Conservation (phyloP, 2,797 vertebrate genomes). For the Poecilia gillii region DNA sequence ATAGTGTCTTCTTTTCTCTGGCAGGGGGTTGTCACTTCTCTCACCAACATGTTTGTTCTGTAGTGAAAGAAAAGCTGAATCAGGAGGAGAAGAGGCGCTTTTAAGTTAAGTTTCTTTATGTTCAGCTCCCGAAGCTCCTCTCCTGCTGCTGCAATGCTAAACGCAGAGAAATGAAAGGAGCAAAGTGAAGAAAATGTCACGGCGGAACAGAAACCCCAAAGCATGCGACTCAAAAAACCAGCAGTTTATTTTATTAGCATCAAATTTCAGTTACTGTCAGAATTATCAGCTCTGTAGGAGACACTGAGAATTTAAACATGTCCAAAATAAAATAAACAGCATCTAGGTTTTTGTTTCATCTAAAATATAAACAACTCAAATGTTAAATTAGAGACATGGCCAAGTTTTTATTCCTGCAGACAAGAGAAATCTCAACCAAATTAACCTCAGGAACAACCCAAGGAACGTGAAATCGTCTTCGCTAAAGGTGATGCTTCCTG, state of each 20-base stretch:
- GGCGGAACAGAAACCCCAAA: constrained; percentile 22
- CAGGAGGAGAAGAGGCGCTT: background rate
- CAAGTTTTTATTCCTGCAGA: background rate
- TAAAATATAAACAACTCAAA: background rate
- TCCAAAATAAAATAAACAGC: background rate
- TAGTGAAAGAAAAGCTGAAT: constrained; percentile 13
- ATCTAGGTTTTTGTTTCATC: background rate
- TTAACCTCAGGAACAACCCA: background rate
- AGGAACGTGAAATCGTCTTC: background rate
- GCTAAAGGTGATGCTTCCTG: background rate
- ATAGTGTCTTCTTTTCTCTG: background rate
- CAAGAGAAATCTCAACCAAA: background rate
- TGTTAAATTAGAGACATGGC: background rate
- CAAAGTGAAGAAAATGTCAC: constrained; percentile 31
- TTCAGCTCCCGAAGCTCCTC: constrained; percentile 10
- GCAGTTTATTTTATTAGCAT: background rate
- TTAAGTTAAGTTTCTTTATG: constrained; percentile 22
- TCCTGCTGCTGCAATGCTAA: constrained; percentile 9
- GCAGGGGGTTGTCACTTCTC: background rate
- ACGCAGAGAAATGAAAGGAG: background rate
- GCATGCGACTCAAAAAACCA: constrained; percentile 38
- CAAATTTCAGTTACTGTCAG: background rate
- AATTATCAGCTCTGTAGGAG: background rate
- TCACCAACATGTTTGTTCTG: background rate
- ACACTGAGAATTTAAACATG: background rate